Conservation (phyloP, 2,888 invertebrate species). For the Mermis nigrescens region DNA sequence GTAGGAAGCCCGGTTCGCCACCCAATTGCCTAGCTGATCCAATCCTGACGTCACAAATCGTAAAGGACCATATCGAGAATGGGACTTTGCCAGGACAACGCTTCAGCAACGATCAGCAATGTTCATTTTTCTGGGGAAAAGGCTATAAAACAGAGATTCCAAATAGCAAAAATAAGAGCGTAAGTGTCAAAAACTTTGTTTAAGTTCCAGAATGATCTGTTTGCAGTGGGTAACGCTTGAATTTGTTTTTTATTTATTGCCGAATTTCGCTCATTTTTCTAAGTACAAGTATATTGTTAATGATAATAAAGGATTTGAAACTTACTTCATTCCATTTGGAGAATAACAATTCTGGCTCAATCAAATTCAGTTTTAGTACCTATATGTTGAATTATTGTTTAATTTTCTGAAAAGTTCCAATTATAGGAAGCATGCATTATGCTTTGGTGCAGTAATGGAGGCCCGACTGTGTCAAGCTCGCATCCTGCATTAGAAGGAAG, state of each 20-base stretch:
- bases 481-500: conserved; percentile 31
- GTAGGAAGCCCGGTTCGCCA: neutral
- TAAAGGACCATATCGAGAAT: conserved; percentile 23
- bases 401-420: too few species aligned
- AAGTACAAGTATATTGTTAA: too few species aligned
- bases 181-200: too few species aligned
- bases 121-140: conserved; percentile 31
- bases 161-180: conserved; percentile 17
- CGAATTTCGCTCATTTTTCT: too few species aligned
- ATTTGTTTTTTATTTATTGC: too few species aligned
- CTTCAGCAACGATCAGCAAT: conserved; percentile 30
- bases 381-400: too few species aligned
- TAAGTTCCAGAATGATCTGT: too few species aligned
- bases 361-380: too few species aligned
- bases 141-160: conserved; percentile 29
- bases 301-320: too few species aligned
- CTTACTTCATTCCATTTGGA: too few species aligned
- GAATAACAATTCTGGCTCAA: too few species aligned
- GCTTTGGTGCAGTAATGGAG: conserved; percentile 31
- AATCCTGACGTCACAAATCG: neutral
- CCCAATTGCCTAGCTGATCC: conserved; percentile 7
- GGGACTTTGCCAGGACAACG: conserved; percentile 27
- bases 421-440: conserved; percentile 30
- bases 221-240: too few species aligned
- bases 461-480: conserved; percentile 31